phyloP scores from a whole-genome alignment of 2,797 vertebrate species.

The Crypturellus tataupa region DNA sequence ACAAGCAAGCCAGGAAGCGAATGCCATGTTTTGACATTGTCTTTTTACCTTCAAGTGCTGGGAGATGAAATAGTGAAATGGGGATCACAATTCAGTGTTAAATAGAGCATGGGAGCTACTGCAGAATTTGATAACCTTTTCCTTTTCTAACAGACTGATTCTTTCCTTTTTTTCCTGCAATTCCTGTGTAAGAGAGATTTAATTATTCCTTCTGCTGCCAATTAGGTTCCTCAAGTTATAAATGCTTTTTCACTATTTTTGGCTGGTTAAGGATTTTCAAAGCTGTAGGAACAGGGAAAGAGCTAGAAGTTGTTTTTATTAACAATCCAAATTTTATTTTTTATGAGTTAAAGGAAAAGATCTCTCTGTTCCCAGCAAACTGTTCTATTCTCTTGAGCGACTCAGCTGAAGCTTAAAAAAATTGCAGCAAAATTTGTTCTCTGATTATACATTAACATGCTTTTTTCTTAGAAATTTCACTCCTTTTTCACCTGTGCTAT shows the following conservation, averaged over 20 bases:
- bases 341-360: background rate
- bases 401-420: background rate
- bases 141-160: background rate
- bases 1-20: background rate
- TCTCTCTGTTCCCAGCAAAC: background rate
- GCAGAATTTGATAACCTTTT: fast-evolving
- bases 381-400: background rate
- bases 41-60: background rate
- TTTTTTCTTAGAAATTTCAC: background rate
- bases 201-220: background rate
- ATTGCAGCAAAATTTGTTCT: background rate
- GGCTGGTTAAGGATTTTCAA: background rate
- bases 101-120: fast-evolving
- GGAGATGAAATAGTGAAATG: fast-evolving
- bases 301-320: background rate
- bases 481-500: background rate
- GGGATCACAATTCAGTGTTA: background rate
- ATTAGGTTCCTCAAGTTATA: background rate
- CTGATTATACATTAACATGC: background rate
- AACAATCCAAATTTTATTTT: background rate
- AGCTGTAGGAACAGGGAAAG: background rate
- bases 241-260: background rate
- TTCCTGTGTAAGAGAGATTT: background rate
- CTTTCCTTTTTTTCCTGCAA: background rate
- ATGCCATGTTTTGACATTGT: background rate